Evolutionary conservation across 2,888 invertebrate species (phyloP).

Genomic region (Megastigmus dorsalis): DNA sequence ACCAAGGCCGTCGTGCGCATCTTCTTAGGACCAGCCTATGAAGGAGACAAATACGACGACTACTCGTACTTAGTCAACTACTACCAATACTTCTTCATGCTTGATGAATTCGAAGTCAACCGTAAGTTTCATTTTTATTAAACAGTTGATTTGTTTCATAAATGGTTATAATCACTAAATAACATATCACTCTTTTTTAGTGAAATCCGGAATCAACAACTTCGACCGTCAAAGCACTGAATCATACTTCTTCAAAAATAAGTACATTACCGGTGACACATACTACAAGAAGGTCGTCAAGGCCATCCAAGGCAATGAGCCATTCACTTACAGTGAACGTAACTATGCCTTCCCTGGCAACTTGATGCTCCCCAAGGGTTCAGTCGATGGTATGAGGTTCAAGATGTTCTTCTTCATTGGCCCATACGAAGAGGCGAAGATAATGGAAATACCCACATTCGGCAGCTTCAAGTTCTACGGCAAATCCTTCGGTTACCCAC

Average conservation of each 20-base stretch:
- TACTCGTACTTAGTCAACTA: constrained; percentile 74
- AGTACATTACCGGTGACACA: constrained; percentile 61
- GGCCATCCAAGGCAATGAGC: constrained; percentile 67
- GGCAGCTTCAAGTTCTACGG: constrained; percentile 75
- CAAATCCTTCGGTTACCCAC: constrained; percentile 78
- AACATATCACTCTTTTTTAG: constrained; percentile 62
- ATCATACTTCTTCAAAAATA: constrained; percentile 62
- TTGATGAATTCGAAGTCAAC: constrained; percentile 78
- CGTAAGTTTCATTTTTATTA: constrained; percentile 73
- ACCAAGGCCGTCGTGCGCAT: constrained; percentile 79
- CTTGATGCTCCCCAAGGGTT: constrained; percentile 80
- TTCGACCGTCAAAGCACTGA: constrained; percentile 67
- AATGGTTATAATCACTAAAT: too few relatives aligned
- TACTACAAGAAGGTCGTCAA: constrained; percentile 67
- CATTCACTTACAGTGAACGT: constrained; percentile 66
- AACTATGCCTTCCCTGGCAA: constrained; percentile 76
- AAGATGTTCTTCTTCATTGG: constrained; percentile 79
- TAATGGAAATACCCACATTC: constrained; percentile 75
- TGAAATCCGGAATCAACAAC: constrained; percentile 68
- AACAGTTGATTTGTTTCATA: too few relatives aligned
- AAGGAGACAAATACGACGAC: constrained; percentile 76
- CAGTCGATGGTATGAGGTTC: constrained; percentile 79
- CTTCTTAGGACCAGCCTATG: constrained; percentile 83
- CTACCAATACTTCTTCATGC: constrained; percentile 77
- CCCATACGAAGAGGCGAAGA: constrained; percentile 76